These are phyloP conservation scores for Cylindroiulus punctatus DNA, from an alignment of 2,888 invertebrate species.

Conservation along the genomic window DNA sequence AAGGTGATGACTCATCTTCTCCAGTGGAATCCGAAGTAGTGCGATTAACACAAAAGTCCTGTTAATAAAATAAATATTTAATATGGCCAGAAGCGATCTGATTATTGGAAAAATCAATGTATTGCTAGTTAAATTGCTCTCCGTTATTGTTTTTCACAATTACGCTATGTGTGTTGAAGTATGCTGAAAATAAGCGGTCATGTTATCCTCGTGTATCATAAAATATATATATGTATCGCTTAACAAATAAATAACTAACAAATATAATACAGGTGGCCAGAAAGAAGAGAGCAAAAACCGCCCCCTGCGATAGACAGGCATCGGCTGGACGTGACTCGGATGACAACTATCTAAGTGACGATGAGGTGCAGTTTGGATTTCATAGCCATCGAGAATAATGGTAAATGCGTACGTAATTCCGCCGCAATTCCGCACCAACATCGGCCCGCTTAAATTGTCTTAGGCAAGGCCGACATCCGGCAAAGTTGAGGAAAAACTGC, in stretches of 20 bases:
- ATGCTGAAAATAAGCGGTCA: not conserved
- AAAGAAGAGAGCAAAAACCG: no score
- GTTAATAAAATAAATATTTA: conserved; percentile 32
- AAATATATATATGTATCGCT: not conserved
- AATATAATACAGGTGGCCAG: not conserved
- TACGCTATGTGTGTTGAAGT: no score
- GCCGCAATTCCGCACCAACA: not conserved
- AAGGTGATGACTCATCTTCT: no score
- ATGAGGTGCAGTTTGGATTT: not conserved
- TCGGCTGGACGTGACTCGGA: not conserved
- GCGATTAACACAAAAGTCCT: not conserved
- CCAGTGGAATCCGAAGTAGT: no score
- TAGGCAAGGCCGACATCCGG: no score
- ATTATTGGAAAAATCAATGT: not conserved
- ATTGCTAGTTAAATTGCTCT: not conserved
- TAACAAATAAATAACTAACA: conserved; percentile 17
- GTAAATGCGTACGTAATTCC: not conserved
- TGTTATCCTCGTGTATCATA: not conserved
- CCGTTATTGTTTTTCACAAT: not conserved
- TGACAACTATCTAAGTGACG: not conserved
- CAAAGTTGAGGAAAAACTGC: no score
- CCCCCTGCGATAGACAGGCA: no score
- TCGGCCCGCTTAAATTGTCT: not conserved
- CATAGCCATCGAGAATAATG: not conserved
- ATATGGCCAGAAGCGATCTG: not conserved